These are phyloP conservation scores for Anarhynchus alexandrinus DNA, from an alignment of 2,113 vertebrate genomes.

Conservation along the genomic window DNA sequence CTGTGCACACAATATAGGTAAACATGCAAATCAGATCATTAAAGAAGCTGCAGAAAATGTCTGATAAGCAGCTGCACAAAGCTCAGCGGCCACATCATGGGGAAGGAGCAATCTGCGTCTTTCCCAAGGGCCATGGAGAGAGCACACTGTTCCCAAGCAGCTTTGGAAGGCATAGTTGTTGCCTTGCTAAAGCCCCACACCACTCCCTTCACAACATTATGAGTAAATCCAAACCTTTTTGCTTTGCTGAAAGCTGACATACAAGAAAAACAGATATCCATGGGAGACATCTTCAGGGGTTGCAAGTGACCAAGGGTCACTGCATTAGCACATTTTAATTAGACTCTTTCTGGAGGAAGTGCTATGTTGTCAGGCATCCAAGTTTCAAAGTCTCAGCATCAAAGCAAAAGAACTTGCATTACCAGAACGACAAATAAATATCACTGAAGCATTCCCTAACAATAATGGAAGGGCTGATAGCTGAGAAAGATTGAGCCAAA, in stretches of 20 bases:
- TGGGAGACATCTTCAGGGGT: not conserved
- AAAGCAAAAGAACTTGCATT: conserved; percentile 24
- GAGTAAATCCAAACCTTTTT: not conserved
- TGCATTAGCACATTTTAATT: conserved; percentile 30
- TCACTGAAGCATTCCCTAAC: conserved; percentile 40
- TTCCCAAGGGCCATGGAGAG: not conserved
- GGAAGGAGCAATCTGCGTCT: not conserved
- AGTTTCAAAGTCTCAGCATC: conserved; percentile 31
- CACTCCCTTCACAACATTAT: fast-evolving
- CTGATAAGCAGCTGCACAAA: not conserved
- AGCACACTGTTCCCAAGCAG: not conserved
- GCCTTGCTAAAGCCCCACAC: not conserved
- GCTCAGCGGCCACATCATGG: not conserved
- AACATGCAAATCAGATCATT: not conserved
- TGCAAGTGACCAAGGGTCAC: not conserved
- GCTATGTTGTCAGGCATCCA: not conserved
- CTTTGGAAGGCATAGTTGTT: not conserved
- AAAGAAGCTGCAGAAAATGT: not conserved
- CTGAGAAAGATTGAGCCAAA: conserved; percentile 42
- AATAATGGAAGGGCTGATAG: conserved; percentile 60
- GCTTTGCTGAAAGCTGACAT: not conserved
- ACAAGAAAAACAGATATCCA: not conserved
- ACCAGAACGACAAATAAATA: conserved; percentile 47
- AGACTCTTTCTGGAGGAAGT: not conserved
- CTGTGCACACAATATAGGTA: not conserved